Evolutionary conservation across 2,888 invertebrate species (phyloP), one percentile per base, ranked within the genome.

Genomic region (Drosophila picticornis): DNA sequence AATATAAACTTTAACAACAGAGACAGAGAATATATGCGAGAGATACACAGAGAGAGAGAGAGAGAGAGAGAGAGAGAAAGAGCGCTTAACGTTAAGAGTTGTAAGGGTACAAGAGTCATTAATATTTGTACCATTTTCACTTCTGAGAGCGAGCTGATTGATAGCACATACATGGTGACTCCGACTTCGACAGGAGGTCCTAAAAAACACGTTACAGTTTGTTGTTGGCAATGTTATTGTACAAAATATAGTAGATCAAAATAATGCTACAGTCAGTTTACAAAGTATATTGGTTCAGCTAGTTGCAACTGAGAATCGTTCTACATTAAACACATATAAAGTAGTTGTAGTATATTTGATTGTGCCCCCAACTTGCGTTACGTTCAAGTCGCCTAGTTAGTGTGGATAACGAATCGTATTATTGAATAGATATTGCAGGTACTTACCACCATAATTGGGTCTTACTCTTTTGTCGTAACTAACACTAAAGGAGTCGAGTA

Each of bases 391-490:
- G 68, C 76, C 79, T 84, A 70, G 55, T 59, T 59, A 56, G 81
- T 86, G 67, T 85, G 57, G 52, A 52, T 78, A 69, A 36, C 65
- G 62, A 53, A 62, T 57, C 40, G 55, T 56, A 57, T 71, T 56
- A 62, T 43, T 58, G 46, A 11, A 65, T 29, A 71, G 62, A 67
- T 68, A 43, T 77, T 62, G 72, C 56, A 64, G 50, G 36, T 91
- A 93, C 96, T 96, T 95, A 98, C 98, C 98, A 96, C 98, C 98
- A 95, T 98, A 99, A 95, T 98, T 98, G 94, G 99, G 99, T 95
- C 99, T 97, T 96, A 99, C 97, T 96, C 99, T 97, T 96, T 99
- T 99, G 95, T 99, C 99, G 94, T 99, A 99, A 94, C 97, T 98
- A 94, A 97, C 96, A 94, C 98, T 98, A 95, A 98, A 97, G 93